Evolutionary conservation across 2,797 vertebrate species (phyloP).

Genomic region (Rhincodon typus): DNA sequence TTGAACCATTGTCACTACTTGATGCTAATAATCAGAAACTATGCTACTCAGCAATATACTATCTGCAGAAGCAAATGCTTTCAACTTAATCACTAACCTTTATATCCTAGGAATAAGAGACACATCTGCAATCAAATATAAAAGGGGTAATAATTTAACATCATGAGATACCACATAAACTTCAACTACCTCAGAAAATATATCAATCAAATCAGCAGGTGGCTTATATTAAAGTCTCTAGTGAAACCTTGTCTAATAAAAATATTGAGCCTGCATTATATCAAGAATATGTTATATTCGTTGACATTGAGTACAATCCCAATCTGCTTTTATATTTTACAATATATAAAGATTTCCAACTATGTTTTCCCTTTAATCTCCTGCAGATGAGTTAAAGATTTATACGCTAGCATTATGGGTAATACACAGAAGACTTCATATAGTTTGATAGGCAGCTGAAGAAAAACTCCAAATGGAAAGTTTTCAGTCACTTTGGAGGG

Average conservation of each 20-base stretch:
- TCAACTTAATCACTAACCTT: background rate
- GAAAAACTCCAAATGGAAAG: background rate
- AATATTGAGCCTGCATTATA: conserved; percentile 31
- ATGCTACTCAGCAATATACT: background rate
- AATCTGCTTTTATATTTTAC: conserved; percentile 18
- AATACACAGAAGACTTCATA: conserved; percentile 7
- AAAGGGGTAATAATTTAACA: conserved; percentile 17
- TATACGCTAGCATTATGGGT: background rate
- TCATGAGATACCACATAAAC: background rate
- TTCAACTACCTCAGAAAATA: conserved; percentile 18
- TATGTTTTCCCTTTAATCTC: conserved; percentile 15
- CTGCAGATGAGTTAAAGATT: conserved; percentile 21
- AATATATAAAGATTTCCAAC: conserved; percentile 33
- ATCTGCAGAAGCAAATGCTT: background rate
- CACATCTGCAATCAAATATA: conserved; percentile 9
- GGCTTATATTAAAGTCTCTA: conserved; percentile 24
- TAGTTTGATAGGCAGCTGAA: conserved; percentile 4
- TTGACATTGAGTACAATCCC: conserved; percentile 21
- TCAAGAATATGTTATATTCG: conserved; percentile 27
- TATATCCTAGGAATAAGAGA: background rate
- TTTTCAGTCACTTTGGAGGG: background rate
- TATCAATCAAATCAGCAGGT: conserved; percentile 35
- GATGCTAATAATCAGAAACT: background rate
- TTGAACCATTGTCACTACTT: background rate
- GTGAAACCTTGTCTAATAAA: conserved; percentile 26